Conservation (phyloP, 92 coral and sea anemone genomes). For the Epizoanthus stellaris region DNA sequence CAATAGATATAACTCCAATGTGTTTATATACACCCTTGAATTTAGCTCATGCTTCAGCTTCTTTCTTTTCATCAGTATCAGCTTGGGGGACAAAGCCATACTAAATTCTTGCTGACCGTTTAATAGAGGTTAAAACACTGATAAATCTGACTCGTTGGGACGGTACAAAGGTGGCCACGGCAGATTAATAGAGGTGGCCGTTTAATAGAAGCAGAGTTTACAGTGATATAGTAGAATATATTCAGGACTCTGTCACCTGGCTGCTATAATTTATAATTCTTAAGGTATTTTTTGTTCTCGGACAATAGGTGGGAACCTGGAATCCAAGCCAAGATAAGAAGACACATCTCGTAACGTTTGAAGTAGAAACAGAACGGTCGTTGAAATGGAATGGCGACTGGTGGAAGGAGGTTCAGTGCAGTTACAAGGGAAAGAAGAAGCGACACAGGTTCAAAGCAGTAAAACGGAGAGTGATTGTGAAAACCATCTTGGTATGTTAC, state of each 20-base stretch:
- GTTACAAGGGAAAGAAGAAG: background rate
- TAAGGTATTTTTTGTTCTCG: too few relatives aligned
- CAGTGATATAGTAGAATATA: background rate
- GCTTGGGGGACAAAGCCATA: too few relatives aligned
- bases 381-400: constrained; percentile 36
- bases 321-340: background rate
- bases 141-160: too few relatives aligned
- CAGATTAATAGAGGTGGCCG: too few relatives aligned
- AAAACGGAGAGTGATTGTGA: constrained; percentile 26
- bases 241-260: background rate
- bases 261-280: background rate
- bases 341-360: background rate
- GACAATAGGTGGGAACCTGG: constrained; percentile 31
- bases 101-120: too few relatives aligned
- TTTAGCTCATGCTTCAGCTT: too few relatives aligned
- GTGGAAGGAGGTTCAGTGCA: constrained; percentile 27
- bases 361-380: constrained; percentile 17
- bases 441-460: background rate
- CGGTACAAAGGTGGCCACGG: too few relatives aligned
- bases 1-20: too few relatives aligned
- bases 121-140: too few relatives aligned
- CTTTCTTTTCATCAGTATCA: too few relatives aligned
- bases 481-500: constrained; percentile 28
- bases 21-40: too few relatives aligned
- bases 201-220: too few relatives aligned